phyloP scores from a whole-genome alignment of 2,113 vertebrate species.

The Entomyzon cyanotis region DNA sequence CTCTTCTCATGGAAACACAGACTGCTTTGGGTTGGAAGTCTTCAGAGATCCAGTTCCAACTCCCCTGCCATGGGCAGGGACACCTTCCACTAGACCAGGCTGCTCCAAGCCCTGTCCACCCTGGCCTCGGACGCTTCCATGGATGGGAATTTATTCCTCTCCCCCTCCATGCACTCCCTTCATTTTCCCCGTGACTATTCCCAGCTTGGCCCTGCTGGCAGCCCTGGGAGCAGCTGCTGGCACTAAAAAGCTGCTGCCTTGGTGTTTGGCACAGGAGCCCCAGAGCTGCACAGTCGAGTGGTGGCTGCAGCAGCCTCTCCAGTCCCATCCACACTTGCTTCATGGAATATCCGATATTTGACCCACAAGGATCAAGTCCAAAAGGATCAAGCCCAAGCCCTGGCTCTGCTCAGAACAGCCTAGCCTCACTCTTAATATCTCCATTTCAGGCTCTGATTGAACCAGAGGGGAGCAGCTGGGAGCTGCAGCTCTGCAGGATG shows the following conservation, averaged over 20 bases:
- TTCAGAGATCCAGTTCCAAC: not conserved
- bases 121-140: not conserved
- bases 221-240: not conserved
- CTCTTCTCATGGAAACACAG: not conserved
- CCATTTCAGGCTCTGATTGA: not conserved
- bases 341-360: not conserved
- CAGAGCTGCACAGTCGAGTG: fast-evolving
- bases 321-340: fast-evolving
- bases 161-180: not conserved
- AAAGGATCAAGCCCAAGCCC: not conserved
- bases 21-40: not conserved
- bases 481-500: not conserved
- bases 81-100: not conserved
- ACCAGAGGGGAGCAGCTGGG: fast-evolving
- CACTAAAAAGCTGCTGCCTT: not conserved
- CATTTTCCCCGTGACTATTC: fast-evolving
- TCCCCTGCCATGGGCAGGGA: not conserved
- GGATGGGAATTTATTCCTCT: not conserved
- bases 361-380: not conserved
- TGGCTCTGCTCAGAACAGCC: not conserved
- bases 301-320: not conserved
- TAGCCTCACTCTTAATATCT: fast-evolving
- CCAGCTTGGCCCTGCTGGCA: not conserved
- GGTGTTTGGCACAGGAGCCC: not conserved
- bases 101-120: not conserved